A percentile compares a stretch with the other conserved stretches of the same genome.
phyloP scores from a whole-genome alignment of 2,888 invertebrate genomes.

The Sycophila texana region DNA sequence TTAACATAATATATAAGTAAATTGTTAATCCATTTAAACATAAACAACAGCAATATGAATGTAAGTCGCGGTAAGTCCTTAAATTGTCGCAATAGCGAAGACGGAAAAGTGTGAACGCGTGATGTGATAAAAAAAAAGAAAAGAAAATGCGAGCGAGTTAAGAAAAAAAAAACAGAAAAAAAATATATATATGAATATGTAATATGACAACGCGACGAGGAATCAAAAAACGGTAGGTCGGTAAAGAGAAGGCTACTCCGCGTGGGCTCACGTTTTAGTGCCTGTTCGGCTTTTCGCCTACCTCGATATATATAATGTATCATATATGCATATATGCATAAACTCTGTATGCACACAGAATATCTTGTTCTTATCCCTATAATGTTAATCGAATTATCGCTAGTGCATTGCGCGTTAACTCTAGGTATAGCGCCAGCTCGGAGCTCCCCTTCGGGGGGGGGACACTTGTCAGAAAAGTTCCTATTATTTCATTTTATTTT shows the following conservation, averaged over 20 bases:
- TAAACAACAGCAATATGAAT: conserved; percentile 36
- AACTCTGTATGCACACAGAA: conserved; percentile 16
- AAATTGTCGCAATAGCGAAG: conserved; percentile 42
- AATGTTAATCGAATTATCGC: conserved; percentile 24
- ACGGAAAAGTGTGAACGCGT: conserved; percentile 40
- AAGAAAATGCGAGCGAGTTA: neutral
- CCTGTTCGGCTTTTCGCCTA: conserved; percentile 44
- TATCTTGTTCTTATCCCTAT: conserved; percentile 8
- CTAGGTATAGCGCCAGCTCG: conserved; percentile 27
- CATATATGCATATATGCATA: conserved; percentile 17
- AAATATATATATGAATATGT: conserved; percentile 20
- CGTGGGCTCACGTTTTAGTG: conserved; percentile 46
- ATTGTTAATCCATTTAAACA: conserved; percentile 38
- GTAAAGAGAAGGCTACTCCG: conserved; percentile 25
- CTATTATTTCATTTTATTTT: too few relatives aligned
- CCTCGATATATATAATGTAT: conserved; percentile 19
- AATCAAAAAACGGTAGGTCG: conserved; percentile 26
- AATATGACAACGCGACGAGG: conserved; percentile 46
- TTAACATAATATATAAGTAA: conserved; percentile 39
- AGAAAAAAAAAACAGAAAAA: conserved; percentile 27
- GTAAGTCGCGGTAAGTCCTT: conserved; percentile 52
- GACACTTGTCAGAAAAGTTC: too few relatives aligned
- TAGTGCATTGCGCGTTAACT: conserved; percentile 26
- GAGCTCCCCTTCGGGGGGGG: neutral
- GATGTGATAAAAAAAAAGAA: conserved; percentile 23